phyloP scores from a whole-genome alignment of 2,797 vertebrate species.

The Sciaenops ocellatus region DNA sequence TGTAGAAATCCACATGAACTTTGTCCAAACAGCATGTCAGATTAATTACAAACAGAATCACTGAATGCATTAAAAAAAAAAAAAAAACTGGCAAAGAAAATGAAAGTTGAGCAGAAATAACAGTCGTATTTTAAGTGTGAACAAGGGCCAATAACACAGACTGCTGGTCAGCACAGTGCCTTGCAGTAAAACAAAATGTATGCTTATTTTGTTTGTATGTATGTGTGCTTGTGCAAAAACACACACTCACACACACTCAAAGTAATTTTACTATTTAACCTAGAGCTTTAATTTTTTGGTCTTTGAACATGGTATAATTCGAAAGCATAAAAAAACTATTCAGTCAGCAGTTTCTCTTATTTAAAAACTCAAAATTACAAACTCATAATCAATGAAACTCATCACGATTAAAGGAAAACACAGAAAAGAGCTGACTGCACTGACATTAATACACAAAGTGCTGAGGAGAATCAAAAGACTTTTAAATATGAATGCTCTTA shows the following conservation, averaged over 20 bases:
- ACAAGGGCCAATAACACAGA: constrained; percentile 48
- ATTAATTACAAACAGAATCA: neutral
- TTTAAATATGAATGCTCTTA: constrained; percentile 51
- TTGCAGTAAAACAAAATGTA: constrained; percentile 12
- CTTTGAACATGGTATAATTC: neutral
- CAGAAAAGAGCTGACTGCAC: constrained; percentile 7
- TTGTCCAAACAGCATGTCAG: neutral
- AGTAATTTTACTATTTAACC: neutral
- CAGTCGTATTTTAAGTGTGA: constrained; percentile 34
- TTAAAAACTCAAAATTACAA: neutral
- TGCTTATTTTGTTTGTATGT: neutral
- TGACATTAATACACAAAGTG: constrained; percentile 33
- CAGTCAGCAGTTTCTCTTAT: constrained; percentile 21
- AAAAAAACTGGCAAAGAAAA: constrained; percentile 15
- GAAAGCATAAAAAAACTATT: neutral
- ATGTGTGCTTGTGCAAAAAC: constrained; percentile 2
- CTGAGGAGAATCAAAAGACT: constrained; percentile 47
- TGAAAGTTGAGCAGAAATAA: constrained; percentile 20
- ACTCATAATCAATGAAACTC: neutral
- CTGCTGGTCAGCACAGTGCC: constrained; percentile 31
- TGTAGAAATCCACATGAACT: constrained; percentile 3
- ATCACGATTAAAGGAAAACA: constrained; percentile 4
- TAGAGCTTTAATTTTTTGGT: neutral
- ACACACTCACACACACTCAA: constrained; percentile 6
- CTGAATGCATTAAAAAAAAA: neutral